Conservation (phyloP, 2,797 vertebrate genomes). For the Falco concolor region DNA sequence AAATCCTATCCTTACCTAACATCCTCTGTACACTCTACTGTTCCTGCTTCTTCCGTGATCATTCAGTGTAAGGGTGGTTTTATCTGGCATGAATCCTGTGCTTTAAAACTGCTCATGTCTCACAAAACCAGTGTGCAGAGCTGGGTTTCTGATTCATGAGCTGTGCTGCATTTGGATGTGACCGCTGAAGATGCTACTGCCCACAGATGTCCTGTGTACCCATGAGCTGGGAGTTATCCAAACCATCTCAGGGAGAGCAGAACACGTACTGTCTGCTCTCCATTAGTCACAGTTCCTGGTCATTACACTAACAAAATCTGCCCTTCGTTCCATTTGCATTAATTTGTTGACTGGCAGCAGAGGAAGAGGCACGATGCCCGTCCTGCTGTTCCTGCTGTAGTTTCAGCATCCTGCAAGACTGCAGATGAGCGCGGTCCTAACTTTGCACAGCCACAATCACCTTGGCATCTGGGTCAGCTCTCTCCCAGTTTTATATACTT, state of each 20-base stretch:
- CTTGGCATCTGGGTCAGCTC: background rate
- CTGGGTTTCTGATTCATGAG: background rate
- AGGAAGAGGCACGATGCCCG: background rate
- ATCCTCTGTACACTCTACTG: background rate
- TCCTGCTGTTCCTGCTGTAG: background rate
- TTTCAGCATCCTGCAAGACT: background rate
- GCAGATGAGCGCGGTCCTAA: background rate
- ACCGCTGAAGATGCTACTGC: background rate
- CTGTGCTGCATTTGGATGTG: background rate
- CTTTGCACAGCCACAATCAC: background rate
- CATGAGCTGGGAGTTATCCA: background rate
- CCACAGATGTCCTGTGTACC: background rate
- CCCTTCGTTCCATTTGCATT: background rate
- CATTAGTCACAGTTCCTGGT: background rate
- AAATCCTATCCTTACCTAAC: background rate
- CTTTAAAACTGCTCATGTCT: background rate
- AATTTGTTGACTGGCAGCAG: background rate
- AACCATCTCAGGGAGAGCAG: background rate
- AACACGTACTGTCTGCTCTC: background rate
- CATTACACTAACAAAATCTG: background rate
- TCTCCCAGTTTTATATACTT: background rate
- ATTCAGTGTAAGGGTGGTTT: background rate
- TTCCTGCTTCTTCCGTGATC: background rate
- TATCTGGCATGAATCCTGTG: background rate
- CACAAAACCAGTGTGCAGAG: background rate